Conservation (phyloP, 2,888 invertebrate genomes). For the Schizaphis graminum region DNA sequence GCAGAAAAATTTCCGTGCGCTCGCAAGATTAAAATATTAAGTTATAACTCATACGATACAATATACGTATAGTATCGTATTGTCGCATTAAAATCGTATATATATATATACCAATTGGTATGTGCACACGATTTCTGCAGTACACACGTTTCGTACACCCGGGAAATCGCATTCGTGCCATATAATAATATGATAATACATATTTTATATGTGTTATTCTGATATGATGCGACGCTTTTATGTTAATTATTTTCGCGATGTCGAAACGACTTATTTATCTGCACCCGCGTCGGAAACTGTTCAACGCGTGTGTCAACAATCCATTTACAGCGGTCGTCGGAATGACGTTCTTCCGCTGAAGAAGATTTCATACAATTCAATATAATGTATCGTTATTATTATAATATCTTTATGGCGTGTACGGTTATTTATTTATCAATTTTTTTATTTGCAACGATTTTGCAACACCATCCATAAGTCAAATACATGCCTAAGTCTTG, state of each 20-base stretch:
- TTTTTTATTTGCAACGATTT: neutral
- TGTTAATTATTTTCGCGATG: conserved; percentile 23
- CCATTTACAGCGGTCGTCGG: neutral
- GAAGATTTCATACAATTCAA: neutral
- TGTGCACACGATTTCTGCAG: neutral
- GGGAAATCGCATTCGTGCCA: neutral
- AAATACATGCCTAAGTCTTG: neutral
- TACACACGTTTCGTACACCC: neutral
- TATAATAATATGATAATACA: neutral
- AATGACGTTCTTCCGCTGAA: neutral
- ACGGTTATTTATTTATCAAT: neutral
- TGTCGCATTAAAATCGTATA: conserved; percentile 14
- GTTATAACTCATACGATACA: neutral
- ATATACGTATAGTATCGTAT: neutral
- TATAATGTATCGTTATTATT: neutral
- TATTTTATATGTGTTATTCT: neutral
- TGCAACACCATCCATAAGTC: neutral
- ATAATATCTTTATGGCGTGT: neutral
- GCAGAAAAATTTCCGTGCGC: neutral
- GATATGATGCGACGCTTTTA: neutral
- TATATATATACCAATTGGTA: neutral
- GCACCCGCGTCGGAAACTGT: neutral
- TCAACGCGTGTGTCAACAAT: neutral
- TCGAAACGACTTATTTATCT: neutral
- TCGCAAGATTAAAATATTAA: neutral